Conservation (phyloP, 2,113 vertebrate genomes). For the Corydoras maculifer region DNA sequence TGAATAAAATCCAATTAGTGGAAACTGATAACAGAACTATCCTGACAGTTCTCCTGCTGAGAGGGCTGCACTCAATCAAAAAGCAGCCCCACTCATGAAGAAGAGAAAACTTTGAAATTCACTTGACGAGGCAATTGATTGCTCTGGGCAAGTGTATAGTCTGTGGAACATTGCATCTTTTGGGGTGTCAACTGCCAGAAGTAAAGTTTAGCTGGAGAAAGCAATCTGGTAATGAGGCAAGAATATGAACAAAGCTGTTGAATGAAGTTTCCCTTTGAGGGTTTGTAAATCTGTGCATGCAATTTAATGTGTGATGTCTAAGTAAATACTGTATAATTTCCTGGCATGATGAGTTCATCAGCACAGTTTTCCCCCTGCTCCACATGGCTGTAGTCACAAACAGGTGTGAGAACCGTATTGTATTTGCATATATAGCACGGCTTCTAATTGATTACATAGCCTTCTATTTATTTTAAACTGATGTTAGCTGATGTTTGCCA, state of each 20-base stretch:
- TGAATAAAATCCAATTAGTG: not conserved
- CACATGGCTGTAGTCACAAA: too few relatives aligned
- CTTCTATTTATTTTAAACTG: too few relatives aligned
- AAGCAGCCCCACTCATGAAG: slow-evolving; percentile 1
- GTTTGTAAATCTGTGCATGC: slow-evolving; percentile 12
- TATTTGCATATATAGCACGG: too few relatives aligned
- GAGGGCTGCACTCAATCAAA: slow-evolving; percentile 21
- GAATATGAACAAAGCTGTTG: slow-evolving; percentile 22
- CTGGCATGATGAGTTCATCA: not conserved
- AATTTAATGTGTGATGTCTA: not conserved
- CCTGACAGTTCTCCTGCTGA: slow-evolving; percentile 11
- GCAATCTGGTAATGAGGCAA: slow-evolving; percentile 21
- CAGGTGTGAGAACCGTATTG: too few relatives aligned
- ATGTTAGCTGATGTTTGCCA: too few relatives aligned
- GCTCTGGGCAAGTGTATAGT: slow-evolving; percentile 8
- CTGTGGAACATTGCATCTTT: slow-evolving; percentile 21
- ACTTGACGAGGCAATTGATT: slow-evolving; percentile 25
- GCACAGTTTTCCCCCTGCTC: not conserved
- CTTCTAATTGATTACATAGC: too few relatives aligned
- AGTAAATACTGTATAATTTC: not conserved
- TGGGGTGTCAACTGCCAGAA: slow-evolving; percentile 15
- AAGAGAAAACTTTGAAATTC: slow-evolving; percentile 17
- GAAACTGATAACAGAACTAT: not conserved
- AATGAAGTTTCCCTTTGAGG: slow-evolving; percentile 8
- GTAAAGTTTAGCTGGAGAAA: slow-evolving; percentile 22